Conservation (phyloP, 1,140 invertebrate species). For the Venturia canescens region DNA sequence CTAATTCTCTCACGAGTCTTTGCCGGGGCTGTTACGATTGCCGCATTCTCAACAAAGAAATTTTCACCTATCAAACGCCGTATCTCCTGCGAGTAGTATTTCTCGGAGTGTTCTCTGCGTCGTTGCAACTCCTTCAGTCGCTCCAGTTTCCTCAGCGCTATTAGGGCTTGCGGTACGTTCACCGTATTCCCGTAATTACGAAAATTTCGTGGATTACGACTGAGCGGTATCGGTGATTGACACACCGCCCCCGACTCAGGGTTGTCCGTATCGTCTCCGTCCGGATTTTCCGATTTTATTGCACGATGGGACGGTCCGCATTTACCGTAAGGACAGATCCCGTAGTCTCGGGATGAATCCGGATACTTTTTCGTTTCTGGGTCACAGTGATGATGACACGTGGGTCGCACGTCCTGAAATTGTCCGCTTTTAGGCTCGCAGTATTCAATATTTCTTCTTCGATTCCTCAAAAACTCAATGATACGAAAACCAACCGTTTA, state of each 20-base stretch:
- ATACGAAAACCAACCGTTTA: too few relatives aligned
- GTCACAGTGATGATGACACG: constrained; percentile 15
- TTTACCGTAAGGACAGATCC: background rate
- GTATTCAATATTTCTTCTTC: background rate
- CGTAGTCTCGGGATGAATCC: background rate
- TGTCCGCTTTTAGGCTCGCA: background rate
- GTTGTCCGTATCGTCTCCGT: background rate
- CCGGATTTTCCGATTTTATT: background rate
- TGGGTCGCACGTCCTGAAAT: constrained; percentile 21
- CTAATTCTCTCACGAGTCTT: background rate
- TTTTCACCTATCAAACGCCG: constrained; percentile 54
- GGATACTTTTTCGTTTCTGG: constrained; percentile 5
- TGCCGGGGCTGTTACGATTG: background rate
- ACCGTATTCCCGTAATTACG: constrained; percentile 18
- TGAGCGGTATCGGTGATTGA: background rate
- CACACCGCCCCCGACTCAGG: background rate
- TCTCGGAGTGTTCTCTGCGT: constrained; percentile 53
- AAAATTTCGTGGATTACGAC: constrained; percentile 10
- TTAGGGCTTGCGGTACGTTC: constrained; percentile 32
- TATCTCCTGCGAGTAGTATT: constrained; percentile 58
- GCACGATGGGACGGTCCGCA: background rate
- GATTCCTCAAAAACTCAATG: background rate
- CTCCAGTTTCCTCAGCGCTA: constrained; percentile 53
- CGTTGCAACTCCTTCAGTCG: constrained; percentile 55
- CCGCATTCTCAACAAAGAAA: constrained; percentile 33